Evolutionary conservation across 2,113 vertebrate genomes (phyloP).

Genomic region (Campylomormyrus tamandua): DNA sequence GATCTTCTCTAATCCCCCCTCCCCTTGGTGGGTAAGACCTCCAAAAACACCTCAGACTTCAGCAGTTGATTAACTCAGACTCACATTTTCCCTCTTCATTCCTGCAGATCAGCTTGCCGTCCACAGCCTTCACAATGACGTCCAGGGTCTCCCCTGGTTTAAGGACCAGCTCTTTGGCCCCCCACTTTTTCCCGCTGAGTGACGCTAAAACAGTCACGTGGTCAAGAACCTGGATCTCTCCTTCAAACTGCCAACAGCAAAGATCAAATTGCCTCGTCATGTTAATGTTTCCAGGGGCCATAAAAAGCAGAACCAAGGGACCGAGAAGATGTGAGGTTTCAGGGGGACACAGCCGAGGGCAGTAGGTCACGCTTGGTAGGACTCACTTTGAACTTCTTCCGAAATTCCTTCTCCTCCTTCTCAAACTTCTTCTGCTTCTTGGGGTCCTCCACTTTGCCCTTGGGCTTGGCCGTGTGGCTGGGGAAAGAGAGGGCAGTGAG

Average conservation of each 20-base stretch:
- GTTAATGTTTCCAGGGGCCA: background rate
- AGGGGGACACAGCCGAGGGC: no score
- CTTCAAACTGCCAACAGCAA: constrained; percentile 68
- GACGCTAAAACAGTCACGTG: constrained; percentile 54
- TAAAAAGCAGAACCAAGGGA: background rate
- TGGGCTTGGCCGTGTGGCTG: constrained; percentile 47
- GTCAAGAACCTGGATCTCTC: constrained; percentile 78
- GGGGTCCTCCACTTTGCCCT: constrained; percentile 44
- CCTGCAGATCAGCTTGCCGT: constrained; percentile 77
- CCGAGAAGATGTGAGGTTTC: background rate
- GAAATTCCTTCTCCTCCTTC: constrained; percentile 85
- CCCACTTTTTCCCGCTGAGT: constrained; percentile 66
- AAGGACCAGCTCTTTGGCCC: constrained; percentile 69
- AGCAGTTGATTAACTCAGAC: constrained; percentile 35
- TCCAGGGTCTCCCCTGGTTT: constrained; percentile 77
- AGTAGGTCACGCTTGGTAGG: background rate
- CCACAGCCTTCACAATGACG: constrained; percentile 69
- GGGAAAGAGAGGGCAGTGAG: background rate
- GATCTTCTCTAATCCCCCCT: background rate
- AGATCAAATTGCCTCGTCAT: background rate
- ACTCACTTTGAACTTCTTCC: constrained; percentile 86
- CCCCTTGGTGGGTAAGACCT: background rate
- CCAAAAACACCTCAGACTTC: background rate
- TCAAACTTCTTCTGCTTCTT: constrained; percentile 77
- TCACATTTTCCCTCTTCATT: constrained; percentile 91